Percentiles rank a stretch among this genome's conserved stretches.
Conservation (phyloP, 2,797 vertebrate genomes). For the Enteromius thamalakanensis region DNA sequence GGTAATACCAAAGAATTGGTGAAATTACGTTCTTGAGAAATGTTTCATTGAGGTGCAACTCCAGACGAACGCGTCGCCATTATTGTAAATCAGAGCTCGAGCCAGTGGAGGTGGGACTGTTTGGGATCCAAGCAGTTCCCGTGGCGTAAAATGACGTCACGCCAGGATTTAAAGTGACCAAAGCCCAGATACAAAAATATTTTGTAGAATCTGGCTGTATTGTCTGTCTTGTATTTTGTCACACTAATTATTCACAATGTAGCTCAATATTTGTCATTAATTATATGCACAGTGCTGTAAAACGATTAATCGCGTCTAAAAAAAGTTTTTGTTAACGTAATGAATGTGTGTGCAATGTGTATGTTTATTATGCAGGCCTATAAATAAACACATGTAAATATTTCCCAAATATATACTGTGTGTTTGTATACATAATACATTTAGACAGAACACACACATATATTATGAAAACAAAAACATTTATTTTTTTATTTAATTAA, state of each 20-base stretch:
- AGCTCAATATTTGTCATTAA: not conserved
- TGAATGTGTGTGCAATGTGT: too few species aligned
- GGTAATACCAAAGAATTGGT: conserved; percentile 22
- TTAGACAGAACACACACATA: too few species aligned
- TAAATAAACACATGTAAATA: not conserved
- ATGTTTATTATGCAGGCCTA: not conserved
- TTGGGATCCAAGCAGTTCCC: conserved; percentile 42
- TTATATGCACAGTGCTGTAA: too few species aligned
- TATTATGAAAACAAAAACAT: too few species aligned
- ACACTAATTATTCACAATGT: not conserved
- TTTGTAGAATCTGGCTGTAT: not conserved
- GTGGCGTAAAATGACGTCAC: conserved; percentile 58
- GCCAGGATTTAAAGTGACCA: conserved; percentile 38
- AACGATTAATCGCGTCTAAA: too few species aligned
- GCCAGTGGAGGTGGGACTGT: conserved; percentile 52
- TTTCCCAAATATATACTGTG: too few species aligned
- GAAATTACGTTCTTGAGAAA: conserved; percentile 57
- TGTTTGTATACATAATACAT: too few species aligned
- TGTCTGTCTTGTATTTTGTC: not conserved
- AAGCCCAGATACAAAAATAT: not conserved
- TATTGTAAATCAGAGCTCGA: conserved; percentile 79
- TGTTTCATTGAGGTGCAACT: conserved; percentile 70
- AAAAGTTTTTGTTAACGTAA: too few species aligned
- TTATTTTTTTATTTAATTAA: too few species aligned
- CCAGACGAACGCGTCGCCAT: conserved; percentile 79